phyloP scores from a whole-genome alignment of 2,797 vertebrate species.

The Anabacerthia variegaticeps region DNA sequence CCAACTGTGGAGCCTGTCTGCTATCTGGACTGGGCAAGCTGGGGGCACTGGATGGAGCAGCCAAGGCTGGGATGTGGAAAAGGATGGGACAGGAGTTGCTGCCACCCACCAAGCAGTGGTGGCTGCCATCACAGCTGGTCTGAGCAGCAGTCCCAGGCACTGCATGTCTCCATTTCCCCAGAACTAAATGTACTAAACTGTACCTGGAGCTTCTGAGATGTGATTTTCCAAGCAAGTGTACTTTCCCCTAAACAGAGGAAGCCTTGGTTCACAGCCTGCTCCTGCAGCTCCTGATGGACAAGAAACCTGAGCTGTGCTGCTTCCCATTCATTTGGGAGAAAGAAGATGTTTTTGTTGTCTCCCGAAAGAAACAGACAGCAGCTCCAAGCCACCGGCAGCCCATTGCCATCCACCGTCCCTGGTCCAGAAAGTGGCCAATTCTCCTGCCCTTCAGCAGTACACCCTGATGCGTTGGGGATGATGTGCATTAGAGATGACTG shows the following conservation, averaged over 20 bases:
- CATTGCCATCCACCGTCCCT: accelerated
- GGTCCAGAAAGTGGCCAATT: neutral
- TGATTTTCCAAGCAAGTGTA: neutral
- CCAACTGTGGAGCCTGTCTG: neutral
- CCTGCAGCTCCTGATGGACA: neutral
- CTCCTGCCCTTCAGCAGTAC: neutral
- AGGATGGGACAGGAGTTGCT: neutral
- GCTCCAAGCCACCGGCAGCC: neutral
- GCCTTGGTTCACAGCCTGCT: neutral
- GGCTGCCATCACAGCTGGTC: neutral
- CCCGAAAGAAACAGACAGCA: neutral
- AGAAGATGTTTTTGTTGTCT: neutral
- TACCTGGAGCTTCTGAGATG: neutral
- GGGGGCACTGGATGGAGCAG: neutral
- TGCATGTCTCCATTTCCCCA: neutral
- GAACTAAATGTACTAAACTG: neutral
- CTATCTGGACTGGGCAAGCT: neutral
- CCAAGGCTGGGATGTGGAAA: neutral
- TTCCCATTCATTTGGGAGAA: neutral
- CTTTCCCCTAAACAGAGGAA: neutral
- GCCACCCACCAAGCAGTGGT: neutral
- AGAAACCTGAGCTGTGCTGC: neutral
- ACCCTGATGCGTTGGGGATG: accelerated
- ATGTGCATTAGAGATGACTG: neutral
- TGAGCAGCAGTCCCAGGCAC: neutral